A percentile compares a stretch with the other conserved stretches of the same genome.
Evolutionary conservation across 1,140 invertebrate genomes (phyloP).

Genomic region (Helicorthomorpha holstii): DNA sequence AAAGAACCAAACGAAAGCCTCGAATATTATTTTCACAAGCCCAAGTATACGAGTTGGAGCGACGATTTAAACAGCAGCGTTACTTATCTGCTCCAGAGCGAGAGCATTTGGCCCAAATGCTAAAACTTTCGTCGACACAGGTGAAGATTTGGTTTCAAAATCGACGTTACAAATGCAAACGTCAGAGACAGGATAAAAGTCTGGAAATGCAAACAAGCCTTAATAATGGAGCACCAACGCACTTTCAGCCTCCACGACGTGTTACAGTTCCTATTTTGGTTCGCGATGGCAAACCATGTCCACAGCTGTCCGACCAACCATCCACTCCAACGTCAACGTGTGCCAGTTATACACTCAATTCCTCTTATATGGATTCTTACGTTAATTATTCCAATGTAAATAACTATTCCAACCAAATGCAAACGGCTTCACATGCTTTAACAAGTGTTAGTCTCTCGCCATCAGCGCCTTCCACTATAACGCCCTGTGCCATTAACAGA

Average conservation of each 20-base stretch:
- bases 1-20: constrained; percentile 64
- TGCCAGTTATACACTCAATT: too few species aligned
- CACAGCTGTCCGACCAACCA: constrained; percentile 11
- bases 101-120: constrained; percentile 39
- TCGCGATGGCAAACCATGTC: constrained; percentile 29
- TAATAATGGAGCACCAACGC: too few species aligned
- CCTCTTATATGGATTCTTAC: too few species aligned
- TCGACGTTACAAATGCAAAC: constrained; percentile 42
- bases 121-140: constrained; percentile 33
- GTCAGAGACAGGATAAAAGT: constrained; percentile 14
- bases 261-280: constrained; percentile 31
- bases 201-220: constrained; percentile 8
- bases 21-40: constrained; percentile 81
- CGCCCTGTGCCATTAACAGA: too few species aligned
- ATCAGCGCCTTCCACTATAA: too few species aligned
- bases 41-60: constrained; percentile 53
- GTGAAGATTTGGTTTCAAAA: constrained; percentile 47
- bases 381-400: too few species aligned
- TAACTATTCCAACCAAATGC: too few species aligned
- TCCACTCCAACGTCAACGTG: constrained; percentile 6
- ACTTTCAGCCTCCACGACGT: constrained; percentile 26
- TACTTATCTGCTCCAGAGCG: constrained; percentile 49
- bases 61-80: constrained; percentile 44
- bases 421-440: too few species aligned
- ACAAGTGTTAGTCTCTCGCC: too few species aligned